Conservation (phyloP, 37 sponge, comb jelly and placozoan genomes). For the Agelas oroides region DNA sequence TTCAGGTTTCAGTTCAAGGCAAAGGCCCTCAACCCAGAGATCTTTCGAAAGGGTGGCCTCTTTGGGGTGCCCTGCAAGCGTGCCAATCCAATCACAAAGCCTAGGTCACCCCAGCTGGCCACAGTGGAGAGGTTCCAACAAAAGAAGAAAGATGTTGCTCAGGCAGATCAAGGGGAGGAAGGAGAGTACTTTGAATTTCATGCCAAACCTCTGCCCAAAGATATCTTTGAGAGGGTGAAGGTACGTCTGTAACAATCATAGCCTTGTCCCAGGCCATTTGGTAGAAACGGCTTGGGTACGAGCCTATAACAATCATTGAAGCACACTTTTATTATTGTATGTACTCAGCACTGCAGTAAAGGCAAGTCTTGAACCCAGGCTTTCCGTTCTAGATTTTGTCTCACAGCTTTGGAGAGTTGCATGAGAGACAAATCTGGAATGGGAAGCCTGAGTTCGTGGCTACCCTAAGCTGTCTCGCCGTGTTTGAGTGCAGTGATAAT, state of each 20-base stretch:
- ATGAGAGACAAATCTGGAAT: no score
- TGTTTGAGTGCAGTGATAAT: no score
- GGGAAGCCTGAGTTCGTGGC: no score
- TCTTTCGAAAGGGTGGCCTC: conserved; percentile 52
- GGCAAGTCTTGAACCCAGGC: no score
- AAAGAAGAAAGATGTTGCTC: neutral
- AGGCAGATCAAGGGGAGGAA: neutral
- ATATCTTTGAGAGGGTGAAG: conserved; percentile 44
- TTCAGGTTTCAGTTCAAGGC: conserved; percentile 80
- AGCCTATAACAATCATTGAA: neutral
- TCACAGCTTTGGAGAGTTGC: no score
- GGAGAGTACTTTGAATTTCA: neutral
- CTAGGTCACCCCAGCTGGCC: conserved; percentile 56
- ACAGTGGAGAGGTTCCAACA: conserved; percentile 31
- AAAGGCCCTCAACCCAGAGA: conserved; percentile 63
- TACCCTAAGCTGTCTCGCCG: no score
- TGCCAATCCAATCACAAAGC: conserved; percentile 12
- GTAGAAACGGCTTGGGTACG: neutral
- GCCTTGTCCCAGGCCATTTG: no score
- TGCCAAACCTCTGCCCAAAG: conserved; percentile 68
- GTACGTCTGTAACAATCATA: conserved; percentile 5
- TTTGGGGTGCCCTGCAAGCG: conserved; percentile 59
- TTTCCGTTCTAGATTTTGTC: no score
- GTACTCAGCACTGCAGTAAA: no score
- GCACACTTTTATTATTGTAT: no score